Evolutionary conservation across 2,797 vertebrate genomes (phyloP).

Genomic region (Gobionotothen gibberifrons): DNA sequence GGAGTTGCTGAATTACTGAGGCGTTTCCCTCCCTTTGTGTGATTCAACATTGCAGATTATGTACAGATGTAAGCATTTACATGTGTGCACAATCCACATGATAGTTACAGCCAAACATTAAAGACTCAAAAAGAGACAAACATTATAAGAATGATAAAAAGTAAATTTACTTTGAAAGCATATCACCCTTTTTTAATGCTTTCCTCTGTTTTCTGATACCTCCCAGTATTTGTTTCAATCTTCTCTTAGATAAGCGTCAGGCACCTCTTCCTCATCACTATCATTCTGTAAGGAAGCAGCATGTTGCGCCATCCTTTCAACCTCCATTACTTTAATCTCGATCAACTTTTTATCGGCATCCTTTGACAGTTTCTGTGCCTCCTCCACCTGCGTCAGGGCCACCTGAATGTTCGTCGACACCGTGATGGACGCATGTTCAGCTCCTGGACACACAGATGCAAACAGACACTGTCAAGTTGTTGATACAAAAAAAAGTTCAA

Average conservation of each 20-base stretch:
- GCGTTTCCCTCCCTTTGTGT: not conserved
- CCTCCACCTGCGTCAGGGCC: constrained; percentile 89
- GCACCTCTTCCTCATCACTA: constrained; percentile 81
- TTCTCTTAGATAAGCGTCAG: constrained; percentile 92
- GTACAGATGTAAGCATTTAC: not conserved
- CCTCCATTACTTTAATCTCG: constrained; percentile 91
- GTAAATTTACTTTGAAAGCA: not conserved
- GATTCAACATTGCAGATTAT: not conserved
- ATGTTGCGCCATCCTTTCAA: constrained; percentile 82
- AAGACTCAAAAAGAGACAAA: not conserved
- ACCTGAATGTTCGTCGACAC: constrained; percentile 89
- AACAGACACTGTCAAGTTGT: constrained; percentile 11
- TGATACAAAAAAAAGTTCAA: constrained; percentile 29
- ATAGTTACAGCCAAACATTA: not conserved
- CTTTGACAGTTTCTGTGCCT: constrained; percentile 84
- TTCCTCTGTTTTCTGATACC: not conserved
- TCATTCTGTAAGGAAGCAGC: constrained; percentile 63
- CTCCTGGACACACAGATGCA: constrained; percentile 82
- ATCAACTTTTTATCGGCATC: constrained; percentile 91
- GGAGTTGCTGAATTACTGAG: not conserved
- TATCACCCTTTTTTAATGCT: not conserved
- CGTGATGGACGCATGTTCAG: constrained; percentile 88
- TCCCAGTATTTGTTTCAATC: constrained; percentile 81
- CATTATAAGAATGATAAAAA: not conserved
- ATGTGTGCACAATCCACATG: not conserved